These are phyloP conservation scores for Troides helena DNA, from an alignment of 2,888 invertebrate species.

Conservation along the genomic window DNA sequence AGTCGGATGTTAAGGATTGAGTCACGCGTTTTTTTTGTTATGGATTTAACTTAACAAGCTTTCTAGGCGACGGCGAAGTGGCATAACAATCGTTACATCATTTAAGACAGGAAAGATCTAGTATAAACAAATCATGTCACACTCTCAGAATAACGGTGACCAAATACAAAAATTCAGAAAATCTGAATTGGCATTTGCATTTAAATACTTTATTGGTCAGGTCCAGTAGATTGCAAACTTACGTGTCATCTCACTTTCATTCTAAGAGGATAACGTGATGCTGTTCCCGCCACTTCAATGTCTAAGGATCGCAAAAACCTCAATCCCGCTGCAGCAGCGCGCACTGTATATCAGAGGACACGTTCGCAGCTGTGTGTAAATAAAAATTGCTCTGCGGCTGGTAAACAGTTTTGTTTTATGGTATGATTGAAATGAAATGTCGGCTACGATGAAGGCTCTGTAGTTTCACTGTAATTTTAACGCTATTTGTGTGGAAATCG, in stretches of 20 bases:
- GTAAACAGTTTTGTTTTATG: constrained; percentile 38
- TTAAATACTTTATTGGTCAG: no score
- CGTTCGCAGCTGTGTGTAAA: constrained; percentile 47
- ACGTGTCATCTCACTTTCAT: no score
- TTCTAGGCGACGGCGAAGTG: not conserved
- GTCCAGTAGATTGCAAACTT: no score
- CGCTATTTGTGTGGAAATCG: constrained; percentile 32
- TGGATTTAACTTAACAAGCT: not conserved
- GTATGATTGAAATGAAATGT: constrained; percentile 18
- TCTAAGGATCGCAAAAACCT: not conserved
- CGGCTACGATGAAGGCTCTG: constrained; percentile 14
- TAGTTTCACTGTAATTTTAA: constrained; percentile 26
- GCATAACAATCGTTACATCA: not conserved
- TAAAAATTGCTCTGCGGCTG: constrained; percentile 42
- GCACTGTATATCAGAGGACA: constrained; percentile 26
- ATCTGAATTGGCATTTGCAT: no score
- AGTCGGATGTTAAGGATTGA: not conserved
- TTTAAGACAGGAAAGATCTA: not conserved
- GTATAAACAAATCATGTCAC: not conserved
- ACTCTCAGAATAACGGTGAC: no score
- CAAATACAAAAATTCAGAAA: no score
- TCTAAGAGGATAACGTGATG: not conserved
- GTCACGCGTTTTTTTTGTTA: not conserved
- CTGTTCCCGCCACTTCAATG: not conserved
- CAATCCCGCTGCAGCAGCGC: constrained; percentile 2